These are phyloP conservation scores for Platorchestia sp. DNA, from an alignment of 1,140 invertebrate genomes.

Conservation along the genomic window DNA sequence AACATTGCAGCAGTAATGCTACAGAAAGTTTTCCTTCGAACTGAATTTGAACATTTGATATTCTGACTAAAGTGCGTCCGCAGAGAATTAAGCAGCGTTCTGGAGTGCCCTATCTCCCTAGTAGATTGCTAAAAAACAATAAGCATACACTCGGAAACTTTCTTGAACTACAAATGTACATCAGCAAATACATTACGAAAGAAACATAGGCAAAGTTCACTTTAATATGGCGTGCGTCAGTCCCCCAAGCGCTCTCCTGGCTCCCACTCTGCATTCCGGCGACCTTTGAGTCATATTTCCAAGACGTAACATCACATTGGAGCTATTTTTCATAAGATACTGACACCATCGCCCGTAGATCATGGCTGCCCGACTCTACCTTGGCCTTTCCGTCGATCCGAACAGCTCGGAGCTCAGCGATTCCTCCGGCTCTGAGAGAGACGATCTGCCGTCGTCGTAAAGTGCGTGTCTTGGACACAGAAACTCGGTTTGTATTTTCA, in stretches of 20 bases:
- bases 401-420: not conserved
- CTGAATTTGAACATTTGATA: too few species aligned
- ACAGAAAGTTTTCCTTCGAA: too few species aligned
- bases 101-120: too few species aligned
- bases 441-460: not conserved
- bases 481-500: not conserved
- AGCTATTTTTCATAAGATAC: constrained; percentile 2
- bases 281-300: not conserved
- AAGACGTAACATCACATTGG: not conserved
- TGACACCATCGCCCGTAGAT: not conserved
- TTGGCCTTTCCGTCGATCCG: not conserved
- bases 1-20: too few species aligned
- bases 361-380: not conserved
- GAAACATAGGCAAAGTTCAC: not conserved
- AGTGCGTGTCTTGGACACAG: not conserved
- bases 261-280: not conserved
- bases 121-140: too few species aligned
- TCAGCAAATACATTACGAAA: not conserved
- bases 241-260: not conserved
- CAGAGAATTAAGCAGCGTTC: too few species aligned
- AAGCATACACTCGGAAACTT: not conserved
- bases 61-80: too few species aligned
- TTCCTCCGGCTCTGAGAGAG: not conserved
- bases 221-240: not conserved
- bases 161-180: not conserved